Conservation (phyloP, 2,888 invertebrate species). For the Lapara coniferarum region DNA sequence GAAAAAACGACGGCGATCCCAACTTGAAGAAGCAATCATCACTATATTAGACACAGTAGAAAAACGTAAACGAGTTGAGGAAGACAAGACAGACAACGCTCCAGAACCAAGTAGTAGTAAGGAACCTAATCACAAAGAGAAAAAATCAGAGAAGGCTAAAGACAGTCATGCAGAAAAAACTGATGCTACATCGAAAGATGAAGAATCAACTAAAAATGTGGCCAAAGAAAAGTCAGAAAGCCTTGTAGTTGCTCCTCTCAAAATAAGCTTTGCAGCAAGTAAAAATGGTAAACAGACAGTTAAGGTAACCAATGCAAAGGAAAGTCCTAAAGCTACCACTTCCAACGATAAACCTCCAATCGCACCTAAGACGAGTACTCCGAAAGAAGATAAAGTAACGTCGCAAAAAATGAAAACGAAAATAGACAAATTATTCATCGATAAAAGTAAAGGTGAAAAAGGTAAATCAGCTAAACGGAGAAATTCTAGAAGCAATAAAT, state of each 20-base stretch:
- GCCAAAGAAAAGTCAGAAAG: slow-evolving; percentile 25
- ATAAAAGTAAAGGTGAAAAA: slow-evolving; percentile 47
- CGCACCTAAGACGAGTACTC: slow-evolving; percentile 30
- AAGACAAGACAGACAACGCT: slow-evolving; percentile 35
- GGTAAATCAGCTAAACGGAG: slow-evolving; percentile 49
- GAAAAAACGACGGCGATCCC: slow-evolving; percentile 70
- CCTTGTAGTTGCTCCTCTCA: slow-evolving; percentile 50
- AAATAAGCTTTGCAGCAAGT: slow-evolving; percentile 51
- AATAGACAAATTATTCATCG: slow-evolving; percentile 39
- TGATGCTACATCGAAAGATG: slow-evolving; percentile 37
- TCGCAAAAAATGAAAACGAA: slow-evolving; percentile 40
- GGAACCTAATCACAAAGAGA: slow-evolving; percentile 32
- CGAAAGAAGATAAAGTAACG: slow-evolving; percentile 37
- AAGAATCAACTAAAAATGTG: slow-evolving; percentile 39
- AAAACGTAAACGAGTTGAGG: slow-evolving; percentile 53
- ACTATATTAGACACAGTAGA: slow-evolving; percentile 55
- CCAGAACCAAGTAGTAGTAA: slow-evolving; percentile 39
- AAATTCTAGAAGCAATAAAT: slow-evolving; percentile 56
- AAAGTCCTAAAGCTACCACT: slow-evolving; percentile 41
- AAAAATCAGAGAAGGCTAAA: slow-evolving; percentile 29
- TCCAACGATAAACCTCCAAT: slow-evolving; percentile 36
- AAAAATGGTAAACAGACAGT: slow-evolving; percentile 44
- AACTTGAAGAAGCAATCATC: slow-evolving; percentile 61
- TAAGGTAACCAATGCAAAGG: slow-evolving; percentile 36
- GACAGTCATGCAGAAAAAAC: slow-evolving; percentile 21